Evolutionary conservation across 2,888 invertebrate species (phyloP).

Genomic region (Diloba caeruleocephala): DNA sequence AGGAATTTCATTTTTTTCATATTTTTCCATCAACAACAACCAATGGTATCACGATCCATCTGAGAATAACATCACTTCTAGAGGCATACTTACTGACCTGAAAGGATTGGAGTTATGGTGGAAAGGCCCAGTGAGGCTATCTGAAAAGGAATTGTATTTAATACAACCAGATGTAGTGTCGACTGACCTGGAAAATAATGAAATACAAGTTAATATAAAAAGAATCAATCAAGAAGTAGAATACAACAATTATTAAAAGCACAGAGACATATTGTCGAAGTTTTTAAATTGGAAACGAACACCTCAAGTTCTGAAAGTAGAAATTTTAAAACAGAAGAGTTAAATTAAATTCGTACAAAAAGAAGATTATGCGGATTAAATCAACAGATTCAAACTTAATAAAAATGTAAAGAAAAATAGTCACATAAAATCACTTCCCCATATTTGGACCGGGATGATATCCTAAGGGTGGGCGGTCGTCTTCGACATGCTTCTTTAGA

Average conservation of each 20-base stretch:
- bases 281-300: not conserved
- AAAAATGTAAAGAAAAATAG: not conserved
- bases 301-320: too few species aligned
- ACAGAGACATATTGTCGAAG: not conserved
- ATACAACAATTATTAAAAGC: not conserved
- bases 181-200: slow-evolving; percentile 19
- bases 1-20: too few species aligned
- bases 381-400: not conserved
- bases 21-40: slow-evolving; percentile 1
- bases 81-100: slow-evolving; percentile 38
- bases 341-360: not conserved
- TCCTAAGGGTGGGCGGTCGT: slow-evolving; percentile 6
- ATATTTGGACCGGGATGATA: not conserved
- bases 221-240: not conserved
- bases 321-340: slow-evolving; percentile 2
- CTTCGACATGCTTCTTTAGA: not conserved
- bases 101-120: slow-evolving; percentile 44
- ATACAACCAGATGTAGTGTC: slow-evolving; percentile 1
- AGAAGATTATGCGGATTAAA: not conserved
- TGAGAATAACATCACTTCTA: slow-evolving; percentile 38
- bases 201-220: not conserved
- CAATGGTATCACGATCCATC: slow-evolving; percentile 31
- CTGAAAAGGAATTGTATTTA: slow-evolving; percentile 10
- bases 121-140: slow-evolving; percentile 43
- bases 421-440: not conserved